A percentile compares a stretch with the other conserved stretches of the same genome.
phyloP scores from a whole-genome alignment of 2,888 invertebrate species.

The Macrosoma leucophasiata region DNA sequence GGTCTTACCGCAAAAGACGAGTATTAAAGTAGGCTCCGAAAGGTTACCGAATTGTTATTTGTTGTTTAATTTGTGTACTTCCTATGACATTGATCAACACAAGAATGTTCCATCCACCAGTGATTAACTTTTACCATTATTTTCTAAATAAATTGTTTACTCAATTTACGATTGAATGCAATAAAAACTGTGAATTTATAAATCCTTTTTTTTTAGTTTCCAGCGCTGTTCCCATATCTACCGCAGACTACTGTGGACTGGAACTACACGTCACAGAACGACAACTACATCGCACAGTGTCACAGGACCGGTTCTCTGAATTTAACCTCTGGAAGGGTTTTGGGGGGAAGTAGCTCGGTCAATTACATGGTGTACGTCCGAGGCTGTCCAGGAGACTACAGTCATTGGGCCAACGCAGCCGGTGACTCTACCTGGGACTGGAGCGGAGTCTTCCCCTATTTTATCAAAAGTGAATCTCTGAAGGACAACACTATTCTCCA shows the following conservation, averaged over 20 bases:
- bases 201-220: slow-evolving; percentile 26
- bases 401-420: slow-evolving; percentile 56
- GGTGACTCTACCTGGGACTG: slow-evolving; percentile 72
- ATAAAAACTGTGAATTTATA: too few relatives aligned
- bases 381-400: slow-evolving; percentile 59
- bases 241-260: slow-evolving; percentile 29
- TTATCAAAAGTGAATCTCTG: slow-evolving; percentile 60
- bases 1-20: too few relatives aligned
- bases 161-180: too few relatives aligned
- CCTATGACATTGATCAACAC: too few relatives aligned
- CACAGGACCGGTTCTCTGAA: slow-evolving; percentile 5
- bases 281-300: slow-evolving; percentile 15
- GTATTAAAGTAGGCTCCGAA: too few relatives aligned
- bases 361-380: slow-evolving; percentile 71
- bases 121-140: too few relatives aligned
- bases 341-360: slow-evolving; percentile 71
- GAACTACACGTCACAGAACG: slow-evolving; percentile 28
- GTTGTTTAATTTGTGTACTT: too few relatives aligned
- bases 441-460: slow-evolving; percentile 58
- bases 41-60: too few relatives aligned
- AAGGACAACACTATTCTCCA: slow-evolving; percentile 24
- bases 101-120: too few relatives aligned
- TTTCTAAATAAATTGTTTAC: too few relatives aligned
- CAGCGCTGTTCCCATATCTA: slow-evolving; percentile 26
- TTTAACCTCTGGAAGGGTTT: slow-evolving; percentile 13